These are phyloP conservation scores for Steatornis caripensis DNA, from an alignment of 2,113 vertebrate species.

Conservation along the genomic window DNA sequence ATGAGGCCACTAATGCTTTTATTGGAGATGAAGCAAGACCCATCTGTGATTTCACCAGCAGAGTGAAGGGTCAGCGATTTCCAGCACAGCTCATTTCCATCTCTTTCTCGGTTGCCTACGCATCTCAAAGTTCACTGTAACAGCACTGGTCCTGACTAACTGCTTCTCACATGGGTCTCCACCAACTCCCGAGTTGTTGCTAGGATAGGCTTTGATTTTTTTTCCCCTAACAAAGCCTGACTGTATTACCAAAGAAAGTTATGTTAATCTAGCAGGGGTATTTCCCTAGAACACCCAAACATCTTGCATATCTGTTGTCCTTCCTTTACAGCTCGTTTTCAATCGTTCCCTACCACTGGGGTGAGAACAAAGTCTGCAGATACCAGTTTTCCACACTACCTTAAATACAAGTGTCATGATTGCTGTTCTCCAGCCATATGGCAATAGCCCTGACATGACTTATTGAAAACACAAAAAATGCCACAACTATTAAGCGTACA, in stretches of 20 bases:
- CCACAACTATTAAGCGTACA: accelerated
- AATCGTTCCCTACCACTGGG: background rate
- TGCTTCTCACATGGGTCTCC: background rate
- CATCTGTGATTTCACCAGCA: too few relatives aligned
- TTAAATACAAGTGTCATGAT: background rate
- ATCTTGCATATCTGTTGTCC: background rate
- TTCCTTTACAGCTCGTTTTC: background rate
- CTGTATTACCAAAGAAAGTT: background rate
- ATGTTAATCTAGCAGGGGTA: background rate
- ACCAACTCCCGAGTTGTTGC: background rate
- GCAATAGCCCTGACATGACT: background rate
- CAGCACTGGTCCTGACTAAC: accelerated
- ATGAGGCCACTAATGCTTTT: background rate
- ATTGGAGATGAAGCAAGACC: background rate
- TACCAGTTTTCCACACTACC: background rate
- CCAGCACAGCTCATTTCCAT: background rate
- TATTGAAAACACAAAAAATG: too few relatives aligned
- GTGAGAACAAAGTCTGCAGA: background rate
- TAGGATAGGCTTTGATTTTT: accelerated
- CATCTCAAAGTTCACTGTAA: background rate
- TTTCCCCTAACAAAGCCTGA: accelerated
- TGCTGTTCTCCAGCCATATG: background rate
- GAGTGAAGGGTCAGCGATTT: background rate
- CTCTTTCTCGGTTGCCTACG: background rate
- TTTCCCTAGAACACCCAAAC: background rate